Evolutionary conservation across 1,140 invertebrate species (phyloP), one percentile per base, ranked within the genome.

Genomic region (Tetramorium simillimum): DNA sequence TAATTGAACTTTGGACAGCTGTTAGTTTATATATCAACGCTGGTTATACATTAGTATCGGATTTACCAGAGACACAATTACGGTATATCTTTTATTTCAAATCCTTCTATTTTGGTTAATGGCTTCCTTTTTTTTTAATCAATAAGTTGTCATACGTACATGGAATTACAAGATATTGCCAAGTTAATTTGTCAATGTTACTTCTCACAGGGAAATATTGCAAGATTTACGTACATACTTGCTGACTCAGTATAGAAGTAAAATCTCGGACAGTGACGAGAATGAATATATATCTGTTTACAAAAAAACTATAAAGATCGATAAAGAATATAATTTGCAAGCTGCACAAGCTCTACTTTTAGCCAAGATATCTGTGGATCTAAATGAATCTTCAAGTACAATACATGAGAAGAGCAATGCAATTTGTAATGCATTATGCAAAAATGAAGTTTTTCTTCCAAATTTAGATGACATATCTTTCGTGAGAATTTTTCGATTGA

Each of bases 1-100:
- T 93, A 40, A 91, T 95, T 5, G 93, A 95, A 87, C 70, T 95
- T 2, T 95, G 94, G 94, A 93, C 92, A 21, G 91, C 94, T 18
- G 77, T 94, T 69, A 90, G 90, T 77, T 88, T 95, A 21, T 95
- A 95, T 53, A 90, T 92, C 21, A 86, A 93, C 70, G 92, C 92
- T 33, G 90, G 92, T 62, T 92, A 92, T 62, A n/a, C 72, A 21
- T 53, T 88, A 5, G 89, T 95, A 0, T 70, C 81, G 6, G 89
- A 92, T 60, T 78, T 95, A 72, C 93, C 94, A 28, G 94, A 95
- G 85, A 43, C 24, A 16, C 69, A 93, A 70, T 85, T 95, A 49
- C 89, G 73, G 94, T 94, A 92, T 63, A 69, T 49, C 33, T 14
- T 75, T 80, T 53, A 33, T 51, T 53, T 4, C 16, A 33, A 33